phyloP scores from a whole-genome alignment of 2,888 invertebrate species.

The Schizaphis graminum region DNA sequence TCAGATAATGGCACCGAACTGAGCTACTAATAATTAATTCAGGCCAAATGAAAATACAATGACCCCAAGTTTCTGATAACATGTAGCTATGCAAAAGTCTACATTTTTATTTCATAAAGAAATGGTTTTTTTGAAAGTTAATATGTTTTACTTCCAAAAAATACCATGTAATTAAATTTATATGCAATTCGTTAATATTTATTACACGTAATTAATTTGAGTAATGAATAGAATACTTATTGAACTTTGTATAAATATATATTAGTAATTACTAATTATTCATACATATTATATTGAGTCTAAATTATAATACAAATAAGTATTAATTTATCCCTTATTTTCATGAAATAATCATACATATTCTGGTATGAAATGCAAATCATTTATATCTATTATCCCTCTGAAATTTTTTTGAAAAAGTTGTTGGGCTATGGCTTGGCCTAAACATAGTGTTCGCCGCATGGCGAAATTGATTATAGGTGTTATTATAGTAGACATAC shows the following conservation, averaged over 20 bases:
- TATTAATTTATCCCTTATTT: background rate
- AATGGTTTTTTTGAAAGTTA: background rate
- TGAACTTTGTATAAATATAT: too few relatives aligned
- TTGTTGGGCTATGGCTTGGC: background rate
- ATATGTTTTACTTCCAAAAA: background rate
- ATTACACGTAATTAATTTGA: background rate
- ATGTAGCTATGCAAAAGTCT: background rate
- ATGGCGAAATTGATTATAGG: background rate
- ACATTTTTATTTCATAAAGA: background rate
- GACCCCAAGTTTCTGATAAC: background rate
- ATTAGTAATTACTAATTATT: too few relatives aligned
- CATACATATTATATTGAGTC: background rate
- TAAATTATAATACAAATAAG: background rate
- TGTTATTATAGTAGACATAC: background rate
- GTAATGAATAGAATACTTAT: background rate
- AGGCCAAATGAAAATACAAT: background rate
- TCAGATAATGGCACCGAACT: background rate
- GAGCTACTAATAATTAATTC: background rate
- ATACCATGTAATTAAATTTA: background rate
- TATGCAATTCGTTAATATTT: background rate
- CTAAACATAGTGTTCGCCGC: background rate
- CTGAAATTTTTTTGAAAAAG: background rate
- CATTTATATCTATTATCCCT: background rate
- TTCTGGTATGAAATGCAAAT: background rate
- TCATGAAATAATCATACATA: background rate